Percentiles rank a stretch among this genome's conserved stretches.
phyloP scores from a whole-genome alignment of 1,140 invertebrate species.

The Diorhabda elongata region DNA sequence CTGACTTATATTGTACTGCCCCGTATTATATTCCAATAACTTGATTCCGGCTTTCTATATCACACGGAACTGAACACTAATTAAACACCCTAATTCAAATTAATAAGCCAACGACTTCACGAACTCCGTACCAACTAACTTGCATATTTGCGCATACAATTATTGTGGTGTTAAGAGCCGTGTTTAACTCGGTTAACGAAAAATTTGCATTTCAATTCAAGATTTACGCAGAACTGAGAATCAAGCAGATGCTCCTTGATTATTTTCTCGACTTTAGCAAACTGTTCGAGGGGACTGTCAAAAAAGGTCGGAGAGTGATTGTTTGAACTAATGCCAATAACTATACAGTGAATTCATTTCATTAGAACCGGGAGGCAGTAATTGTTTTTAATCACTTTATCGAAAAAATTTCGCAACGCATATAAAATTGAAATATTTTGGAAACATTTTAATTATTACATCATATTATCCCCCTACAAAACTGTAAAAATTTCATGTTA shows the following conservation, averaged over 20 bases:
- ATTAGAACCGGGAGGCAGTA: no score
- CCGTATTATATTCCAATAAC: conserved; percentile 8
- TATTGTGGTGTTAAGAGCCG: conserved; percentile 19
- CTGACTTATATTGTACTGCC: neutral
- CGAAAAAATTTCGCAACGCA: no score
- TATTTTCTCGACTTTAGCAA: neutral
- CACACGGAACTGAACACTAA: conserved; percentile 16
- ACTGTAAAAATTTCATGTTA: no score
- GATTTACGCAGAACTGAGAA: conserved; percentile 9
- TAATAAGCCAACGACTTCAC: conserved; percentile 15
- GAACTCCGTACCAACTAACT: conserved; percentile 11
- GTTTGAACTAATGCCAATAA: no score
- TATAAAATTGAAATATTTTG: no score
- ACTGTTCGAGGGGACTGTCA: no score
- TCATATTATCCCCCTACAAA: no score
- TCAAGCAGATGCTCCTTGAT: conserved; percentile 8
- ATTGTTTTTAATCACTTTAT: no score
- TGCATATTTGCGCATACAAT: conserved; percentile 20
- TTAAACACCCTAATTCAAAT: conserved; percentile 18
- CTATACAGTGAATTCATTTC: no score
- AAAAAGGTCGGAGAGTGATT: no score
- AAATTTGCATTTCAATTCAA: conserved; percentile 19
- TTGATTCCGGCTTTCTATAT: conserved; percentile 11
- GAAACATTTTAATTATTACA: no score
- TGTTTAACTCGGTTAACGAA: conserved; percentile 18